Evolutionary conservation across 2,797 vertebrate genomes (phyloP).

Genomic region (Xenentodon cancila): DNA sequence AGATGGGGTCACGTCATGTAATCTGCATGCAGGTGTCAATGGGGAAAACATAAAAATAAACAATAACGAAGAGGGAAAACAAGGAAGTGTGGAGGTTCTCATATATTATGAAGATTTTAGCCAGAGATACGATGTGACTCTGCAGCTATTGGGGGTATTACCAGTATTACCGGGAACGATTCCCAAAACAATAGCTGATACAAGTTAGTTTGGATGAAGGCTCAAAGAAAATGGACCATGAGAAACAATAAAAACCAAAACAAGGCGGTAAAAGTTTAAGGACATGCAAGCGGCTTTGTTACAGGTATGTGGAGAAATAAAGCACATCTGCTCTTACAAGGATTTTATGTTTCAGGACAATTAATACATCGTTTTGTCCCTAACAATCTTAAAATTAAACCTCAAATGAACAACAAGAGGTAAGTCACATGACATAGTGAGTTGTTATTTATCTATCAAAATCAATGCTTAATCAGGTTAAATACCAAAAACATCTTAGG

Average conservation of each 20-base stretch:
- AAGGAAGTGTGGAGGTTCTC: conserved; percentile 27
- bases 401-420: too few species aligned
- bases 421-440: too few species aligned
- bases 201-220: conserved; percentile 6
- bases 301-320: too few species aligned
- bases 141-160: conserved; percentile 6
- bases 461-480: too few species aligned
- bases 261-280: too few species aligned
- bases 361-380: too few species aligned
- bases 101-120: conserved; percentile 7
- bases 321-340: too few species aligned
- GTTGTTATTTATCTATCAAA: too few species aligned
- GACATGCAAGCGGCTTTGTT: too few species aligned
- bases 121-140: not conserved
- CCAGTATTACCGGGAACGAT: not conserved
- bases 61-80: conserved; percentile 27
- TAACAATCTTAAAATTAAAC: too few species aligned
- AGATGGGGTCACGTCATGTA: conserved; percentile 71
- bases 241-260: not conserved
- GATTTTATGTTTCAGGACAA: too few species aligned
- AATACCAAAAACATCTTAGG: too few species aligned
- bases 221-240: conserved; percentile 5
- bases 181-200: not conserved
- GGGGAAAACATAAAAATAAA: conserved; percentile 22
- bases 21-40: conserved; percentile 72